Conservation (phyloP, 2,797 vertebrate species). For the Bradypus variegatus region DNA sequence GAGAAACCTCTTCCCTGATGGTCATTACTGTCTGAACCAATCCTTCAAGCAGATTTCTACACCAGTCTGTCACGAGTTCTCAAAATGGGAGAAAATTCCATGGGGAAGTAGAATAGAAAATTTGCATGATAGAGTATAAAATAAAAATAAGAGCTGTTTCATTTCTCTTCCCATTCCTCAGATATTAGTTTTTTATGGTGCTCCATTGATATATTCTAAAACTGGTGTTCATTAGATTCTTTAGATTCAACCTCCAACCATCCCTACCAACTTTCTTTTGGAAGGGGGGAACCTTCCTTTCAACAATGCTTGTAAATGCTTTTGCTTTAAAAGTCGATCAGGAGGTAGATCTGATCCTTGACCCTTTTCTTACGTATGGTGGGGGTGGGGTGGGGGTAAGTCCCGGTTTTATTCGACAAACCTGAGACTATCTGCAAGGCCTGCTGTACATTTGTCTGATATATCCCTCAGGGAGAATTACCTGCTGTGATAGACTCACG, state of each 20-base stretch:
- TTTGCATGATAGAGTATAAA: neutral
- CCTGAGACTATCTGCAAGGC: conserved; percentile 48
- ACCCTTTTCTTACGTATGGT: neutral
- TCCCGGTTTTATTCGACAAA: conserved; percentile 53
- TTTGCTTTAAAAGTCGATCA: conserved; percentile 13
- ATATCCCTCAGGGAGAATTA: conserved; percentile 54
- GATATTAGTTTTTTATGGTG: neutral
- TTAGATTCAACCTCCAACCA: neutral
- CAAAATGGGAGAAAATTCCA: neutral
- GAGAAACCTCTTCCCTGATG: neutral
- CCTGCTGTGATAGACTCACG: conserved; percentile 61
- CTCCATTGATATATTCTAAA: neutral
- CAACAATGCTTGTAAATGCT: neutral
- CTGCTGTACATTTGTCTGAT: conserved; percentile 58
- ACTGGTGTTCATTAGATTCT: neutral
- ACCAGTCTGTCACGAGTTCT: neutral
- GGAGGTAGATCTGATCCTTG: neutral
- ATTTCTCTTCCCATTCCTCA: neutral
- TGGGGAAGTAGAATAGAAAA: neutral
- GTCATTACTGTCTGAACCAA: neutral
- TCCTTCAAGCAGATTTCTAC: neutral
- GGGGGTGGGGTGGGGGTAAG: neutral
- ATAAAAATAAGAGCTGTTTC: neutral
- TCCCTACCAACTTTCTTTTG: neutral
- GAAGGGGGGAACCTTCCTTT: neutral